Percentiles rank a stretch among this genome's conserved stretches.
Evolutionary conservation across 2,888 invertebrate genomes (phyloP).

Genomic region (Sinelater perroti): DNA sequence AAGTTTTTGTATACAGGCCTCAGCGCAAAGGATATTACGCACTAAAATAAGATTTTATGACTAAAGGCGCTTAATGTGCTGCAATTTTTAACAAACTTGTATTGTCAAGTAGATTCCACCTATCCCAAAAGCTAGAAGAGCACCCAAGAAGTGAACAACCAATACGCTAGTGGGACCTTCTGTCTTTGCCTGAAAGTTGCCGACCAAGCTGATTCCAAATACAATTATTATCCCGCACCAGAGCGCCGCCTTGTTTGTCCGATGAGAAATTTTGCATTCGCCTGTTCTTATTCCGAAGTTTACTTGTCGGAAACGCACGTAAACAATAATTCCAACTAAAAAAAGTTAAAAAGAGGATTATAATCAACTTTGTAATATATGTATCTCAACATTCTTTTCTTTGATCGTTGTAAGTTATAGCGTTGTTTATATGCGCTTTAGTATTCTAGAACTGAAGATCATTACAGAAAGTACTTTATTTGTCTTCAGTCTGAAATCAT

Average conservation of each 20-base stretch:
- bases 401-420: no score
- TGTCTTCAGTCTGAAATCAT: no score
- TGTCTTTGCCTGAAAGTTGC: conserved; percentile 31
- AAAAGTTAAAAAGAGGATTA: neutral
- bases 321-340: conserved; percentile 8
- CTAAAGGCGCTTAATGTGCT: no score
- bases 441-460: no score
- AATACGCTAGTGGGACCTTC: conserved; percentile 1
- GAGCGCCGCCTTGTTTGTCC: conserved; percentile 15
- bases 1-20: neutral
- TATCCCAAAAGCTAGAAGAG: conserved; percentile 30
- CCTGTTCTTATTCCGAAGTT: conserved; percentile 19
- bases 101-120: conserved; percentile 26
- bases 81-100: conserved; percentile 22
- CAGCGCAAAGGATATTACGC: neutral
- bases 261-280: neutral
- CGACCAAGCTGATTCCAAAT: conserved; percentile 33
- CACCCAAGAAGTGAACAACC: conserved; percentile 28
- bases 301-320: conserved; percentile 23
- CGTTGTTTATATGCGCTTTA: no score
- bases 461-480: no score
- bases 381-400: no score
- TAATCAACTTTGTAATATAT: no score
- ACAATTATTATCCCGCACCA: conserved; percentile 26
- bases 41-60: no score